A percentile compares a stretch with the other conserved stretches of the same genome.
Evolutionary conservation across 2,113 vertebrate genomes (phyloP).

Genomic region (Callorhinus ursinus): DNA sequence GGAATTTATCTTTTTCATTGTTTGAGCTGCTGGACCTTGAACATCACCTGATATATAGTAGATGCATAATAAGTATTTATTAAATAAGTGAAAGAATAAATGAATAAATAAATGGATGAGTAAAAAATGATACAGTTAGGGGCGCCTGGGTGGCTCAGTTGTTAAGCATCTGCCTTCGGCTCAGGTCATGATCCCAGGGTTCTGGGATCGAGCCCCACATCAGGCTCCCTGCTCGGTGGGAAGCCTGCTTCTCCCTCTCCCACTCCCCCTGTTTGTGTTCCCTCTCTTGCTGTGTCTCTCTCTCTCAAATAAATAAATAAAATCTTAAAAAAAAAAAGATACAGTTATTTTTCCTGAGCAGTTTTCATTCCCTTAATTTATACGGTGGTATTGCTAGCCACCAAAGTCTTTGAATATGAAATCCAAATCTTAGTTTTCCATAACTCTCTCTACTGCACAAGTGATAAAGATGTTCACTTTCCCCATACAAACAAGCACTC

Average conservation of each 20-base stretch:
- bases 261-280: no score
- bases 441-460: background rate
- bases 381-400: background rate
- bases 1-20: slow-evolving; percentile 19
- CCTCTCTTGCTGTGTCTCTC: no score
- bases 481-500: fast-evolving
- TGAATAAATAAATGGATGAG: background rate
- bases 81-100: background rate
- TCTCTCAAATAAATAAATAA: background rate
- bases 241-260: no score
- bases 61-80: slow-evolving; percentile 16
- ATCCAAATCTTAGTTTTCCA: background rate
- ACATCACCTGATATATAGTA: background rate
- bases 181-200: no score
- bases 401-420: slow-evolving; percentile 28
- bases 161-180: no score
- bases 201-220: no score
- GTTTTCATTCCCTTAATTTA: slow-evolving; percentile 26
- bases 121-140: background rate
- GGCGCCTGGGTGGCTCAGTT: no score
- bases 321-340: background rate
- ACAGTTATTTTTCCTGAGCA: background rate
- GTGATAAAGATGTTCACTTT: background rate
- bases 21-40: slow-evolving; percentile 31
- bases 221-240: no score